Evolutionary conservation across 2,888 invertebrate species (phyloP).

Genomic region (Diachrysia chrysitis): DNA sequence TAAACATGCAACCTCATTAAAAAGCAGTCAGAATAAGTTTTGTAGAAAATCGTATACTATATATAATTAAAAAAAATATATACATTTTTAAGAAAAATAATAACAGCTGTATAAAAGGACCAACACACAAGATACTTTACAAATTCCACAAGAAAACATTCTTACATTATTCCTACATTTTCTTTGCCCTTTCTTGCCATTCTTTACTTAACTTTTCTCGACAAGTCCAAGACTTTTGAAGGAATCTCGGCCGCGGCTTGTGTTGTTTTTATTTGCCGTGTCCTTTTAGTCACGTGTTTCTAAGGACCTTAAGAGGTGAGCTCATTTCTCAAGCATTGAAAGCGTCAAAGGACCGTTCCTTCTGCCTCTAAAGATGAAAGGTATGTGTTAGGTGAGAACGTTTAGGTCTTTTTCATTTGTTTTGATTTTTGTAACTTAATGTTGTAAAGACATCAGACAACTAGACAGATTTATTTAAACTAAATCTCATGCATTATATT

Average conservation of each 20-base stretch:
- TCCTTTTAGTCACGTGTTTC: constrained; percentile 60
- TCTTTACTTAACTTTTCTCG: constrained; percentile 13
- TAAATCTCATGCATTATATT: too few species aligned
- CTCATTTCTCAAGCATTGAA: constrained; percentile 70
- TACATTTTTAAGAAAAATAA: not conserved
- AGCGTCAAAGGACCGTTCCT: constrained; percentile 66
- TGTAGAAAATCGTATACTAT: too few species aligned
- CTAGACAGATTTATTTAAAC: too few species aligned
- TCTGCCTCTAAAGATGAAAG: constrained; percentile 62
- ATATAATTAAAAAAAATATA: too few species aligned
- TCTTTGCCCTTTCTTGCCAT: constrained; percentile 28
- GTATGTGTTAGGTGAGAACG: constrained; percentile 50
- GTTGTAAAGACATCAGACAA: too few species aligned
- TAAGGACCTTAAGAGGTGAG: constrained; percentile 68
- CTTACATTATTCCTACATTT: not conserved
- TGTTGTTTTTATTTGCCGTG: constrained; percentile 64
- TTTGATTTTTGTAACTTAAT: constrained; percentile 21
- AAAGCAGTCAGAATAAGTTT: too few species aligned
- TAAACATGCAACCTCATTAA: too few species aligned
- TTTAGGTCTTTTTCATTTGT: constrained; percentile 40
- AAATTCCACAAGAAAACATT: not conserved
- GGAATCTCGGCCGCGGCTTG: constrained; percentile 41
- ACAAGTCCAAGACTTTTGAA: constrained; percentile 40
- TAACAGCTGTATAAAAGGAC: too few species aligned
- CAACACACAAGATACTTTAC: not conserved